Evolutionary conservation across 2,888 invertebrate species (phyloP).

Genomic region (Rhogogaster chlorosoma): DNA sequence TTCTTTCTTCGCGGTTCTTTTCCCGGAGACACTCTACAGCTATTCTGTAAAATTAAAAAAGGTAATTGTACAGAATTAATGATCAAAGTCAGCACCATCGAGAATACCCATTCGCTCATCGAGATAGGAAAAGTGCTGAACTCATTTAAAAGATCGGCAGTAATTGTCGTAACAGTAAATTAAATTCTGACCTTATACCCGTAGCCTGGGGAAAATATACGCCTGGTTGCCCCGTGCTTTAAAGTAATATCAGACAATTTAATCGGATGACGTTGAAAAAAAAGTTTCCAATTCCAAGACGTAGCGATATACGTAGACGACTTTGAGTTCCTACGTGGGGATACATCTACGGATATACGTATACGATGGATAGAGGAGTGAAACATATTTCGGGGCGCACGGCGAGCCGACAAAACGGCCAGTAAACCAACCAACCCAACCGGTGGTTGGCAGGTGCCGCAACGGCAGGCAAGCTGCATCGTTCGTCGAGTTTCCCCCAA

Average conservation of each 20-base stretch:
- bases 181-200: conserved; percentile 38
- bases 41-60: conserved; percentile 39
- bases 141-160: conserved; percentile 48
- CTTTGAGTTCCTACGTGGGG: neutral
- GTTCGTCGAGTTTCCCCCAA: conserved; percentile 58
- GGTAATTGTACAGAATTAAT: conserved; percentile 42
- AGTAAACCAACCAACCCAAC: conserved; percentile 28
- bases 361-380: neutral
- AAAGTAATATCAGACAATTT: conserved; percentile 46
- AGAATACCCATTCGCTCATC: conserved; percentile 37
- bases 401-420: conserved; percentile 36
- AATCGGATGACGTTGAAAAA: conserved; percentile 40
- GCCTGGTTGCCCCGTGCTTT: conserved; percentile 33
- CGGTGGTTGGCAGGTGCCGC: conserved; percentile 50
- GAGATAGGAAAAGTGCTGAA: conserved; percentile 45
- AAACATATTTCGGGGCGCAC: conserved; percentile 26
- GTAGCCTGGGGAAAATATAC: conserved; percentile 44
- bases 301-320: neutral
- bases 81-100: conserved; percentile 42
- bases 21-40: neutral
- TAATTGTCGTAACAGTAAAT: conserved; percentile 50
- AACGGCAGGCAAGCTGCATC: conserved; percentile 55
- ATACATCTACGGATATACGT: neutral
- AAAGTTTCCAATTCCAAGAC: conserved; percentile 62
- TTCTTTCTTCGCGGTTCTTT: neutral